phyloP scores from a whole-genome alignment of 2,888 invertebrate species.

The Physocephala rufipes region DNA sequence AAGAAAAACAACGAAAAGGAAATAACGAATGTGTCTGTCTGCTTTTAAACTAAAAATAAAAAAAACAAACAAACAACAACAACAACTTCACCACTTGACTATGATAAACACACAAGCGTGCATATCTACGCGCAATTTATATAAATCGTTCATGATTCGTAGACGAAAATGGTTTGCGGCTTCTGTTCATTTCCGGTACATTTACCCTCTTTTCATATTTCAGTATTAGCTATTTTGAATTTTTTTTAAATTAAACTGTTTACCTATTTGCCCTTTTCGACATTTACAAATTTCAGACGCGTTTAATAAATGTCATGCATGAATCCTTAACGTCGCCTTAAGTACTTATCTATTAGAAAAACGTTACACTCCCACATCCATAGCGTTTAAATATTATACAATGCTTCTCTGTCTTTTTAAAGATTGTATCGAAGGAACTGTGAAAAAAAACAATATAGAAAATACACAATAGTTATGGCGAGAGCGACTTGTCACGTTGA shows the following conservation, averaged over 20 bases:
- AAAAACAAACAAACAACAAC: not conserved
- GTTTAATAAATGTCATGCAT: too few species aligned
- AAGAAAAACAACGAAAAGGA: slow-evolving; percentile 19
- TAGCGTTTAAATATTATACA: not conserved
- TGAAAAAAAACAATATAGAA: not conserved
- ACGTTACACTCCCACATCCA: not conserved
- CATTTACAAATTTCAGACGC: too few species aligned
- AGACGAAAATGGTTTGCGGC: too few species aligned
- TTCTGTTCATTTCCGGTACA: too few species aligned
- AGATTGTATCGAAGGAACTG: not conserved
- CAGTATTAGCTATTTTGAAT: too few species aligned
- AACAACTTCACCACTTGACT: not conserved
- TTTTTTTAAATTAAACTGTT: too few species aligned
- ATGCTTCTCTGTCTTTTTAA: not conserved
- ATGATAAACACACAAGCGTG: not conserved
- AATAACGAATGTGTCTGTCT: not conserved
- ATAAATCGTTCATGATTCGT: too few species aligned
- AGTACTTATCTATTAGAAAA: not conserved
- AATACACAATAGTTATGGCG: not conserved
- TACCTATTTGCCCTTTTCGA: too few species aligned
- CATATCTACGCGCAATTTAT: not conserved
- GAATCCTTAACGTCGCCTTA: not conserved
- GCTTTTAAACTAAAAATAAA: not conserved
- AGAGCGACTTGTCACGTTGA: slow-evolving; percentile 17
- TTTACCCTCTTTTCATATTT: too few species aligned